A percentile compares a stretch with the other conserved stretches of the same genome.
These are phyloP conservation scores for Cryptoblepharus egeriae DNA, from an alignment of 2,797 vertebrate species.

Conservation along the genomic window DNA sequence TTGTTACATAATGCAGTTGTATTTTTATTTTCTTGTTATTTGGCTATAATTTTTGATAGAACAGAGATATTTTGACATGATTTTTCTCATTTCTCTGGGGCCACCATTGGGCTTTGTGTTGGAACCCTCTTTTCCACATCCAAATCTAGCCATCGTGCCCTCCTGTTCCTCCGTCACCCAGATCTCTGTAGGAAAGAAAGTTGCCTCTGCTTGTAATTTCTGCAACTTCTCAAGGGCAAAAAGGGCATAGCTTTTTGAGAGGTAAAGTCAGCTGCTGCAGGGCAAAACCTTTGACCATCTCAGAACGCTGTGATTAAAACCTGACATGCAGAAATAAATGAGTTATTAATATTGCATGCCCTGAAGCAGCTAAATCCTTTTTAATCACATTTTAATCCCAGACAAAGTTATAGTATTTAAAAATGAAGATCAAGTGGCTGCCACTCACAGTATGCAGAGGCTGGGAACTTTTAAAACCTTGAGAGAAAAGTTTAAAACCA, in stretches of 20 bases:
- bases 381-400: conserved; percentile 47
- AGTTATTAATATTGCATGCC: conserved; percentile 58
- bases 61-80: no score
- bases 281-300: not conserved
- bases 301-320: conserved; percentile 27
- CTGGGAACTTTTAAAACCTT: not conserved
- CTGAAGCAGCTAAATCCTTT: conserved; percentile 54
- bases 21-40: no score
- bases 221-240: not conserved
- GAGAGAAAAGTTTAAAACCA: not conserved
- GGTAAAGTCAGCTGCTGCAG: conserved; percentile 33
- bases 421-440: conserved; percentile 46
- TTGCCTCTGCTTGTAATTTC: fast-evolving
- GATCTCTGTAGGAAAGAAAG: not conserved
- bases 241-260: not conserved
- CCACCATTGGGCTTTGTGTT: not conserved
- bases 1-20: no score
- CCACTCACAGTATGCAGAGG: not conserved
- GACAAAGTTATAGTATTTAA: conserved; percentile 49
- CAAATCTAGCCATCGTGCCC: not conserved
- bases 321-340: conserved; percentile 37
- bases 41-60: no score
- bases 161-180: not conserved
- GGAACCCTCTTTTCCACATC: not conserved
- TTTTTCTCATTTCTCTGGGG: no score